Base-by-base conservation (phyloP, 2,797 vertebrate species). In the Aeoliscus strigatus region DNA sequence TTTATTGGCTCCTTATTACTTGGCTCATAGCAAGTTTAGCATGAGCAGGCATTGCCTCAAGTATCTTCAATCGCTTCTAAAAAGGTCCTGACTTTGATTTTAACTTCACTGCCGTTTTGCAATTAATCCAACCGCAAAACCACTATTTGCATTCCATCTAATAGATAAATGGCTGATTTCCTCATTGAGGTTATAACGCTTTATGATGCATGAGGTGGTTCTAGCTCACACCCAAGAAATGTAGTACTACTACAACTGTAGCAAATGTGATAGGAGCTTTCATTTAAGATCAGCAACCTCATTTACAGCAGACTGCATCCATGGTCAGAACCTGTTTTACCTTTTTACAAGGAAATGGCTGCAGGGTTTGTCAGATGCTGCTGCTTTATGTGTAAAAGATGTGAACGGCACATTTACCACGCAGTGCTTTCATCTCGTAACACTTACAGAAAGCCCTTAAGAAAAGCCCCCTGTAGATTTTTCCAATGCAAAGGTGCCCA, bases 61-160 rank as follows among this genome's bases (percentile, higher is more conserved):
- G 77, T 60, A 65, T 73, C 58, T 77, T 70, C 67, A 78, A 74
- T 56, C 75, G 66, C 70, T 55, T 75, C 60, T 73, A 67, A 73
- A n/a, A n/a, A n/a, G 69, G 72, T 73, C 63, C 62, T 38, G 33
- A 65, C 50, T 65, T 32, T 39, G 28, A 65, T 71, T 68, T 66
- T 41, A 79, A 69, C 55, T 62, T 59, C 30, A 37, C 40, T 5
- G 41, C 39, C 31, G 4, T 39, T 60, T 48, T 63, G 66, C 54
- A 60, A 80, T 76, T 68, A 77, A 68, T 59, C 40, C 12, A 60
- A 66, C 70, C 60, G 6, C 48, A 18, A 49, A 58, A 63, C 65
- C 72, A 65, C 75, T 56, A 79, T 75, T 82, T 60, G 66, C 61
- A 59, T 70, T 72, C 57, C 23, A 30, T 56, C 29, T 54, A 60